Conservation (phyloP, 2,888 invertebrate genomes). For the Diabrotica balteata region DNA sequence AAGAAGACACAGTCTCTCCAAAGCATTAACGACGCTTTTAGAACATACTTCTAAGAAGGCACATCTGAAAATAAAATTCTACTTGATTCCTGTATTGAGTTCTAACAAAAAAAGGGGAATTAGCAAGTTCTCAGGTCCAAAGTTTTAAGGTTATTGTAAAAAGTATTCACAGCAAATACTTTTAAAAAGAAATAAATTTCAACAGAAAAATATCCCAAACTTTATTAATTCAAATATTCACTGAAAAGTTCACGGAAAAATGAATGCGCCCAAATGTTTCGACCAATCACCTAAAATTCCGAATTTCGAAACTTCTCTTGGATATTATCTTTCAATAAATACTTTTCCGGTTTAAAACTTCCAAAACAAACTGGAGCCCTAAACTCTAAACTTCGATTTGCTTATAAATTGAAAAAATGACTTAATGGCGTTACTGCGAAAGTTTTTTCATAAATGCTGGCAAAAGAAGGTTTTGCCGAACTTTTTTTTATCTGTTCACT, state of each 20-base stretch:
- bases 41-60: too few relatives aligned
- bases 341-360: slow-evolving; percentile 25
- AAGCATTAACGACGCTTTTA: too few relatives aligned
- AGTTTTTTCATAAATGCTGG: slow-evolving; percentile 30
- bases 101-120: too few relatives aligned
- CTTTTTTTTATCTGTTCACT: slow-evolving; percentile 19
- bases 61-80: too few relatives aligned
- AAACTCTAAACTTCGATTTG: slow-evolving; percentile 37
- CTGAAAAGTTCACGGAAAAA: background rate
- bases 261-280: slow-evolving; percentile 8
- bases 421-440: slow-evolving; percentile 22
- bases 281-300: slow-evolving; percentile 15
- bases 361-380: slow-evolving; percentile 24
- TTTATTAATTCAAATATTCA: slow-evolving; percentile 17
- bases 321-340: slow-evolving; percentile 31
- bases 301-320: slow-evolving; percentile 12
- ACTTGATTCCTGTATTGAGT: too few relatives aligned
- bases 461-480: slow-evolving; percentile 9
- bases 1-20: too few relatives aligned
- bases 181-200: too few relatives aligned
- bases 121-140: too few relatives aligned
- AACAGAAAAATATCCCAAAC: background rate
- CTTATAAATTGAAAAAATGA: slow-evolving; percentile 37
- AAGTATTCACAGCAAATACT: too few relatives aligned
- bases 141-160: too few relatives aligned